Evolutionary conservation across 1,140 invertebrate genomes (phyloP).

Genomic region (Drosophila elegans): DNA sequence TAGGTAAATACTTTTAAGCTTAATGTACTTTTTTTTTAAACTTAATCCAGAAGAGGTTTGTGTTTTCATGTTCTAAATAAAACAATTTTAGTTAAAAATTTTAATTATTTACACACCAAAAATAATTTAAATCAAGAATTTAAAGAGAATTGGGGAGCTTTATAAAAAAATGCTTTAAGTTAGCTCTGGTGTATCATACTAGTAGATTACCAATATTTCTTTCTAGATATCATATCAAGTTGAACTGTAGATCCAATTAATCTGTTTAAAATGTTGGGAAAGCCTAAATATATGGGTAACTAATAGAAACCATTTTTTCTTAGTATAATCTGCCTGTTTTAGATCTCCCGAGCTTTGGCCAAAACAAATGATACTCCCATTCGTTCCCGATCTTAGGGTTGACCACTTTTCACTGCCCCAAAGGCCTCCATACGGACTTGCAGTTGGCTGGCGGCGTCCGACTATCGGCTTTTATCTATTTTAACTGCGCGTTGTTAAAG

Average conservation of each 20-base stretch:
- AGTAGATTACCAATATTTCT: not conserved
- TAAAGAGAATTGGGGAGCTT: no score
- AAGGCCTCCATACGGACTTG: conserved; percentile 1
- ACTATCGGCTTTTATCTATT: conserved; percentile 84
- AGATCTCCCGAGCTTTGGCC: conserved; percentile 27
- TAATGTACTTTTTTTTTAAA: no score
- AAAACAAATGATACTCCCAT: conserved; percentile 31
- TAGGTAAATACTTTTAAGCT: no score
- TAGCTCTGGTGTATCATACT: not conserved
- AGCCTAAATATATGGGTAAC: conserved; percentile 16
- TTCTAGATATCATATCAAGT: conserved; percentile 4
- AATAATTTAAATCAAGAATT: no score
- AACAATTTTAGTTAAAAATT: no score
- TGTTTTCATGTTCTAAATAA: no score
- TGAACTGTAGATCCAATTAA: not conserved
- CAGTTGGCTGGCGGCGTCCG: conserved; percentile 60
- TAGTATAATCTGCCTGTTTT: conserved; percentile 24
- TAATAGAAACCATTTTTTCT: conserved; percentile 48
- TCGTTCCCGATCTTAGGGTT: conserved; percentile 6
- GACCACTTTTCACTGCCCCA: not conserved
- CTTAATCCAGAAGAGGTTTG: no score
- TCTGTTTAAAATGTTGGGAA: not conserved
- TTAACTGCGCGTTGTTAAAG: conserved; percentile 83
- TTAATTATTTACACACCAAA: no score
- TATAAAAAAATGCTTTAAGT: no score